Evolutionary conservation across 92 coral and sea anemone species (phyloP), one percentile per base, ranked within the genome.

Genomic region (Epizoanthus fatuus): DNA sequence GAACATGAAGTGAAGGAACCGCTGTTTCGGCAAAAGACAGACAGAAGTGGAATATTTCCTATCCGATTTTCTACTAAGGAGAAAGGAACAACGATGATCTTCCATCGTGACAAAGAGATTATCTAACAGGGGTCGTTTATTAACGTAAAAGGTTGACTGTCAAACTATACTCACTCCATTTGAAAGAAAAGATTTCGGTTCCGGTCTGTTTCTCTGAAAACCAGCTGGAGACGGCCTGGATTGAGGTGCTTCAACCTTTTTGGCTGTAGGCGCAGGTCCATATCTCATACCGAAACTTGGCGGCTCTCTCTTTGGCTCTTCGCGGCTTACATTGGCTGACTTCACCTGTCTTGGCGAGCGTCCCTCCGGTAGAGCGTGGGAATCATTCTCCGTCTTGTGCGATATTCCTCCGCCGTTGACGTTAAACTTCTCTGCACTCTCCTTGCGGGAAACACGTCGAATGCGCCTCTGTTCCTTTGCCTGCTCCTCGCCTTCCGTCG

Each of bases 401-500:
- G 79, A 74, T 52, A 90, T 49, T 19, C 84, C 63, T 52, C 83
- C 65, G 3, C 73, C 87, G 17, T 75, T 72, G 75, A 94, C 44
- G 66, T 66, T 81, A 15, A 94, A 65, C 90, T 89, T 94, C 3
- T 91, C 95, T 35, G 90, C 90, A 81, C 90, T 89, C 64, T 94
- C 98, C 57, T 88, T 90, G 37, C 98, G 87, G 2, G 98, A 94
- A 51, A 84, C 73, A 40, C 98, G 91, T 16, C 98, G 91, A 60
- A 90, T 67, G 64, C 95, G 95, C 13, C 98, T 55, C 57, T 92
- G 95, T 66, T 94, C 96, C 60, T 92, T 93, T 16, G 85, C 81
- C 68, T 94, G 91, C 37, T 94, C 98, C 42, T 92, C 98, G 9
- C 98, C 98, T 47, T 92, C 90, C 12, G 98, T 85, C 9, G 98